Evolutionary conservation across 2,113 vertebrate species (phyloP).

Genomic region (Vanacampus margaritifer): DNA sequence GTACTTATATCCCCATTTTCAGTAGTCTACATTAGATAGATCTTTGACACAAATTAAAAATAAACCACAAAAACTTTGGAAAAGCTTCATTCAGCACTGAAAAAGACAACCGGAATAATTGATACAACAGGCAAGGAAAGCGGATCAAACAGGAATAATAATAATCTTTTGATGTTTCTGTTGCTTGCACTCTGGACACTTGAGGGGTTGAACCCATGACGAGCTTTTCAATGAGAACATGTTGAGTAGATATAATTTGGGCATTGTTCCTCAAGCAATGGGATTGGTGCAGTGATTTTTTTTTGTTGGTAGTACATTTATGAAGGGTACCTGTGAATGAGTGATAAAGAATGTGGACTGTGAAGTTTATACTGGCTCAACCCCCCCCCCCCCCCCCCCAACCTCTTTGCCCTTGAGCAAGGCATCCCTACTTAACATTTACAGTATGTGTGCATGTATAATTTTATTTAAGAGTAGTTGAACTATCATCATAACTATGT

Average conservation of each 20-base stretch:
- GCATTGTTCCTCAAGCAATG: constrained; percentile 40
- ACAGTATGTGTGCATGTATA: neutral
- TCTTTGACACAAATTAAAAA: neutral
- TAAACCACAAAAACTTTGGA: neutral
- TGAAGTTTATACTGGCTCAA: neutral
- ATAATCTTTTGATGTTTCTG: constrained; percentile 56
- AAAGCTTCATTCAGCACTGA: constrained; percentile 37
- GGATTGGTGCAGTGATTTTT: constrained; percentile 11
- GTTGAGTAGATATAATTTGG: constrained; percentile 38
- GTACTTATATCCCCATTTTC: constrained; percentile 4
- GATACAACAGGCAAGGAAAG: constrained; percentile 44
- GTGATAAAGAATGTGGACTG: neutral
- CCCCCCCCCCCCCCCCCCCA: neutral
- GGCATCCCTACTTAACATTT: neutral
- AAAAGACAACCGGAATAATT: constrained; percentile 33
- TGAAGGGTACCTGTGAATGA: neutral
- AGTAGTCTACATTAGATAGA: neutral
- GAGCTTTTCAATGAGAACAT: constrained; percentile 33
- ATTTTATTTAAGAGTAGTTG: neutral
- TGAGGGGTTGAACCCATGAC: constrained; percentile 56
- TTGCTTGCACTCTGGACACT: constrained; percentile 51
- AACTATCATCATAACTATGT: neutral
- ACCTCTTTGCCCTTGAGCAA: neutral
- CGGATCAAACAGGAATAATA: constrained; percentile 54
- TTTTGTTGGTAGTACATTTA: constrained; percentile 7